Evolutionary conservation across 2,797 vertebrate genomes (phyloP), one percentile per base, ranked within the genome.

Genomic region (Pangasius macronema): DNA sequence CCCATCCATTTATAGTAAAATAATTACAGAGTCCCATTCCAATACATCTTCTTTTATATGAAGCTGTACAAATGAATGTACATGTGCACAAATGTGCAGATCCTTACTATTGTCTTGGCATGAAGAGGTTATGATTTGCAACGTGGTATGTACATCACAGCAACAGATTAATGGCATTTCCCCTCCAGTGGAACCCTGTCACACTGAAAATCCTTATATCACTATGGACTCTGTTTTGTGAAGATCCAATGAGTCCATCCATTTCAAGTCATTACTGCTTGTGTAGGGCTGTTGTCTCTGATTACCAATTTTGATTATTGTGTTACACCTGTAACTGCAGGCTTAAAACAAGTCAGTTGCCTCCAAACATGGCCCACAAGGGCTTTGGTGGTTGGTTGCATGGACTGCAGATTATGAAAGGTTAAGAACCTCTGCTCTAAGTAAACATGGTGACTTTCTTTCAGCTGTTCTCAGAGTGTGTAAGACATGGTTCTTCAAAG

Each of bases 401-500:
- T 53, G 30, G 82, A 49, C 63, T 83, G 82, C 22, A 68, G 63
- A 24, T 36, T 24, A 33, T 10, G 51, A 67, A 22, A 65, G 81
- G 42, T 61, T 65, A 30, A 20, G 16, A 53, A 67, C n/a, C n/a
- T 83, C 6, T 68, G 49, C 61, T 53, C n/a, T 22, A 13, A 13
- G 42, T 68, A 83, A 83, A 67, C 46, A 63, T 63, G 57, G 24
- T 61, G 33, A 63, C 46, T 68, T 67, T 59, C 36, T 63, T 82
- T 82, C 16, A 77, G 27, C 49, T 49, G 51, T 27, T 61, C 36
- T 16, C 13, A 53, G 49, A 46, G 30, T 36, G 49, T 55, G 7
- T 46, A 30, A 63, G 36, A 63, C 57, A 63, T 30, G 46, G n/a
- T 68, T 68, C 65, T 83, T 83, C 46, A 83, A 83, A 85, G 27